These are phyloP conservation scores for Bombus balteatus DNA, from an alignment of 1,140 invertebrate species.

Conservation along the genomic window DNA sequence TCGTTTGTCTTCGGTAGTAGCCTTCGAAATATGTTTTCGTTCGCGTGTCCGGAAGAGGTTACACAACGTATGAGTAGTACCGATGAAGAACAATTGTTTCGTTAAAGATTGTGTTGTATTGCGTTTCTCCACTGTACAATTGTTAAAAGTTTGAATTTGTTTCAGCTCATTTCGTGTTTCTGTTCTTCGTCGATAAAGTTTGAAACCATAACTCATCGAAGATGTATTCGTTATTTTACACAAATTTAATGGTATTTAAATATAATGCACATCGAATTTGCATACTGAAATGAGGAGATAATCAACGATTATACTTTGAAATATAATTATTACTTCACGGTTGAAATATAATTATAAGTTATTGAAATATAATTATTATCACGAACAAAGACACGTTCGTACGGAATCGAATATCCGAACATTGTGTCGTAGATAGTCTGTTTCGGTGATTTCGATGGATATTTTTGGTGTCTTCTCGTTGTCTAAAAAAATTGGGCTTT, in stretches of 20 bases:
- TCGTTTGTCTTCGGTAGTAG: not conserved
- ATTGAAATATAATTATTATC: not conserved
- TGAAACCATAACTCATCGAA: not conserved
- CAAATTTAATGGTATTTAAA: slow-evolving; percentile 26
- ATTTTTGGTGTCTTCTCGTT: not conserved
- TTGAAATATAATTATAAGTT: too few relatives aligned
- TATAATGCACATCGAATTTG: slow-evolving; percentile 8
- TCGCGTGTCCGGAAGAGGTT: not conserved
- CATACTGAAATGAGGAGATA: not conserved
- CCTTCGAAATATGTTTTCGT: not conserved
- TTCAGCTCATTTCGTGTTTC: not conserved
- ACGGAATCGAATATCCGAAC: not conserved
- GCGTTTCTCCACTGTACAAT: not conserved
- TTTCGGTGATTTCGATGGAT: not conserved
- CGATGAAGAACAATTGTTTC: not conserved
- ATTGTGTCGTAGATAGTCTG: not conserved
- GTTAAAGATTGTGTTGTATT: not conserved
- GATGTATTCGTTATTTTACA: not conserved
- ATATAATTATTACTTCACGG: not conserved
- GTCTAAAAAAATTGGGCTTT: not conserved
- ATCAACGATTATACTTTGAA: not conserved
- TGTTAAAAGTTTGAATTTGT: not conserved
- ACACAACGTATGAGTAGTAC: not conserved
- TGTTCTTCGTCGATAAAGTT: too few relatives aligned
- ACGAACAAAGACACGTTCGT: not conserved